Evolutionary conservation across 2,888 invertebrate species (phyloP), one percentile per base, ranked within the genome.

Genomic region (Tridacna crocea): DNA sequence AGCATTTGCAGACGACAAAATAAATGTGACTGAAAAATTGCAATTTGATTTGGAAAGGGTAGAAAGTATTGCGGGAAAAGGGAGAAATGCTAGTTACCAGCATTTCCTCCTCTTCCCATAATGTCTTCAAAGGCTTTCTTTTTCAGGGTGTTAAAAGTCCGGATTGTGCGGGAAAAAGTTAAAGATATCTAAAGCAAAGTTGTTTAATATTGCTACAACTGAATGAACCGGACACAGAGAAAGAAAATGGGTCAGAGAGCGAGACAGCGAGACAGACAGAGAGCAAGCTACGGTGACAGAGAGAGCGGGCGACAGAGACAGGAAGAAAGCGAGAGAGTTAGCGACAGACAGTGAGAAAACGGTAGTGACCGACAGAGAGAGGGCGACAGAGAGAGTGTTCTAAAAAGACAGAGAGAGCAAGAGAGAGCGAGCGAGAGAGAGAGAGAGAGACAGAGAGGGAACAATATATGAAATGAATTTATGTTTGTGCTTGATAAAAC

Each of bases 191-290:
- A 4, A 36, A 36, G 3, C 2, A 36, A 36, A 36, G 36, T 36
- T 36, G 36, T 36, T 36, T 36, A 36, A 36, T 4, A 36, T 4
- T 36, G 8, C 36, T 4, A 36, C 36, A 36, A 36, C 36, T 36
- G 8, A 2, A 4, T 11, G 68, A 68, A 1, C n/a, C 51, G 26
- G 65, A 26, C 26, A 65, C 19, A 65, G 65, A 65, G 65, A 65
- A 27, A 65, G 65, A 65, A 27, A 79, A 24, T 74, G 79, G 74
- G 68, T 75, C 68, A 75, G 68, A 74, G 73, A 78, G 74, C 73
- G 61, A 66, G 65, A 63, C 36, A 73, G 66, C 65, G 58, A 73
- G 68, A 68, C 46, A 68, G 72, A 72, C 22, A 72, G 72, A 72
- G 51, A 22, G n/a, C 48, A 13, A 72, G 72, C 24, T n/a, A 48